Evolutionary conservation across 35 echinoderm and acorn worm genomes (phyloP).

Genomic region (Eucidaris tribuloides): DNA sequence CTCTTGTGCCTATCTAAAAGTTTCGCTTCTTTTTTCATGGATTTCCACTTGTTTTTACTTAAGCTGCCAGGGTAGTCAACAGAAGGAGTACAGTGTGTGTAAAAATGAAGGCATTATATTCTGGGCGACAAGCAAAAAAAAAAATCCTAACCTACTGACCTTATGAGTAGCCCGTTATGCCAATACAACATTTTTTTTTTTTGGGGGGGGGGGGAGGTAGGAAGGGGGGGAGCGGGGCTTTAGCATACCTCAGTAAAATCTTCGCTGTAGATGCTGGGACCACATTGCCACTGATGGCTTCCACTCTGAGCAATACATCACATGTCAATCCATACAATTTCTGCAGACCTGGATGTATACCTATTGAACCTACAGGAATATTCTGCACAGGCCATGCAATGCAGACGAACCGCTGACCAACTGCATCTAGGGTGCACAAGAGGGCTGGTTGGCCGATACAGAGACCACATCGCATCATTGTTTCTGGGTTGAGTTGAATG

Average conservation of each 20-base stretch:
- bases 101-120: background rate
- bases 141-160: background rate
- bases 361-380: slow-evolving; percentile 8
- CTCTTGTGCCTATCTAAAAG: too few relatives aligned
- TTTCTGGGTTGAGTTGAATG: slow-evolving; percentile 68
- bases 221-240: too few relatives aligned
- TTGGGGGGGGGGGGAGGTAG: too few relatives aligned
- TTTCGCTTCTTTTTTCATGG: too few relatives aligned
- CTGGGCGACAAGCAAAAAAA: background rate
- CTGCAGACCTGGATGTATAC: background rate
- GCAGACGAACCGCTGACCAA: slow-evolving; percentile 24
- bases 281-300: slow-evolving; percentile 25
- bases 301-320: slow-evolving; percentile 30
- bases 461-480: slow-evolving; percentile 55
- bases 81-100: background rate
- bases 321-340: background rate
- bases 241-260: slow-evolving; percentile 38
- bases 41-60: too few relatives aligned
- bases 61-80: too few relatives aligned
- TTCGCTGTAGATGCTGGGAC: slow-evolving; percentile 25
- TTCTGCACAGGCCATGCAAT: slow-evolving; percentile 56
- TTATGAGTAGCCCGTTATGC: background rate
- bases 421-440: background rate
- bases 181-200: background rate
- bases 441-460: slow-evolving; percentile 58